Evolutionary conservation across 2,797 vertebrate species (phyloP).

Genomic region (Hypotaenidia okinawae): DNA sequence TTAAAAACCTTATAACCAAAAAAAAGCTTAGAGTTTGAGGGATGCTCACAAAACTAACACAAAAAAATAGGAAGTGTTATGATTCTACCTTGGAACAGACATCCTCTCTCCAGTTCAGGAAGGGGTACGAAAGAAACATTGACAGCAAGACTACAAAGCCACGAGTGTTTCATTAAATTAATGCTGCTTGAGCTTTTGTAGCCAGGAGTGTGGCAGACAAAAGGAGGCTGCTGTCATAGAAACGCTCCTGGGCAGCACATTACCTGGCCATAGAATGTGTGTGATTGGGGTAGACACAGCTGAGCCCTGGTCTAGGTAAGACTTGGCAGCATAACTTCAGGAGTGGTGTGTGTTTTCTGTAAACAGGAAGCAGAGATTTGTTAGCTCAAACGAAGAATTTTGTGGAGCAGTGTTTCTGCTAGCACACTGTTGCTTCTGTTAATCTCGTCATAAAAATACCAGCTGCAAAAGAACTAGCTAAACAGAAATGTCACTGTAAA

Average conservation of each 20-base stretch:
- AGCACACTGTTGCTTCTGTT: background rate
- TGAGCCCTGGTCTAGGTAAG: background rate
- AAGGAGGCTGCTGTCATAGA: conserved; percentile 40
- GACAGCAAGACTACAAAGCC: background rate
- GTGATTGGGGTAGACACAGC: background rate
- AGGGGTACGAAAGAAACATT: background rate
- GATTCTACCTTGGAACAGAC: background rate
- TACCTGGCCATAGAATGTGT: background rate
- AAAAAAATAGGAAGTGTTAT: background rate
- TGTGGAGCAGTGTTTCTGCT: background rate
- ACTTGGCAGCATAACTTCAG: background rate
- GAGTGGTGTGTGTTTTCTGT: background rate
- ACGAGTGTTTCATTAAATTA: background rate
- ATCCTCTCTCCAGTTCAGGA: background rate
- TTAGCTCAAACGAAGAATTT: background rate
- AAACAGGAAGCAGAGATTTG: background rate
- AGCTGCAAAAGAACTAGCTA: background rate
- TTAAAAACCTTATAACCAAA: background rate
- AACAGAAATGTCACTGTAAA: background rate
- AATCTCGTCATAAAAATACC: background rate
- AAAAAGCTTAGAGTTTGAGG: background rate
- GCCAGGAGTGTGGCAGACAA: background rate
- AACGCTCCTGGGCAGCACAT: background rate
- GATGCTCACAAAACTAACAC: background rate
- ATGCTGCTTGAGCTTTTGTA: background rate